Conservation (phyloP, 2,888 invertebrate genomes). For the Lycophotia porphyrea region DNA sequence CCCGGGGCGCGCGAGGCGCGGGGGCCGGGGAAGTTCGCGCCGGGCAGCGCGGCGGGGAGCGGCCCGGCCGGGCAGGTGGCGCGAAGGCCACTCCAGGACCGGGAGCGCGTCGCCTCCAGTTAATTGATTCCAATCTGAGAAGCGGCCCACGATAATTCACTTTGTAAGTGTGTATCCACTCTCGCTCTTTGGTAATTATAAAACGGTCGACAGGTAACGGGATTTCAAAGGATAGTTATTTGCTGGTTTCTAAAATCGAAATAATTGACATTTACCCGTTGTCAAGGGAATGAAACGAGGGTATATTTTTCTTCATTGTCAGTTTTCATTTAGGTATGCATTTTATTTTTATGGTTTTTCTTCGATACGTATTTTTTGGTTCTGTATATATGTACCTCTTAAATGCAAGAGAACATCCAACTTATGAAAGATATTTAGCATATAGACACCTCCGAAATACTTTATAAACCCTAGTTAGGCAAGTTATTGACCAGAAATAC, state of each 20-base stretch:
- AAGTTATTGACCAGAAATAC: not conserved
- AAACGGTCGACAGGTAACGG: slow-evolving; percentile 74
- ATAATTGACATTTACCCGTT: not conserved
- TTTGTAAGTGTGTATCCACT: slow-evolving; percentile 75
- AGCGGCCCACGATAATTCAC: slow-evolving; percentile 82
- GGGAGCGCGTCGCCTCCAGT: slow-evolving; percentile 84
- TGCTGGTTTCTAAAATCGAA: slow-evolving; percentile 19
- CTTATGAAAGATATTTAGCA: not conserved
- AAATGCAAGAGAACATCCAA: not conserved
- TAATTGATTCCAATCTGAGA: slow-evolving; percentile 89
- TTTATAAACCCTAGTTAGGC: not conserved
- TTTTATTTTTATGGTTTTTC: not conserved
- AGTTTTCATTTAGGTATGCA: not conserved
- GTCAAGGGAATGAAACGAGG: not conserved
- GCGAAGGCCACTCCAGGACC: slow-evolving; percentile 82
- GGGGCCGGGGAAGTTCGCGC: slow-evolving; percentile 55
- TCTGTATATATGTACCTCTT: not conserved
- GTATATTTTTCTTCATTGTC: not conserved
- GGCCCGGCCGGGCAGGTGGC: slow-evolving; percentile 81
- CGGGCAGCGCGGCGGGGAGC: slow-evolving; percentile 63
- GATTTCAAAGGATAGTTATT: slow-evolving; percentile 56
- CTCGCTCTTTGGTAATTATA: slow-evolving; percentile 77
- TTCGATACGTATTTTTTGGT: not conserved
- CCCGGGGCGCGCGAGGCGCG: slow-evolving; percentile 40
- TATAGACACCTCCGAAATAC: not conserved